Base-by-base conservation (phyloP, 2,113 vertebrate species). In the Sebastes schlegelii region DNA sequence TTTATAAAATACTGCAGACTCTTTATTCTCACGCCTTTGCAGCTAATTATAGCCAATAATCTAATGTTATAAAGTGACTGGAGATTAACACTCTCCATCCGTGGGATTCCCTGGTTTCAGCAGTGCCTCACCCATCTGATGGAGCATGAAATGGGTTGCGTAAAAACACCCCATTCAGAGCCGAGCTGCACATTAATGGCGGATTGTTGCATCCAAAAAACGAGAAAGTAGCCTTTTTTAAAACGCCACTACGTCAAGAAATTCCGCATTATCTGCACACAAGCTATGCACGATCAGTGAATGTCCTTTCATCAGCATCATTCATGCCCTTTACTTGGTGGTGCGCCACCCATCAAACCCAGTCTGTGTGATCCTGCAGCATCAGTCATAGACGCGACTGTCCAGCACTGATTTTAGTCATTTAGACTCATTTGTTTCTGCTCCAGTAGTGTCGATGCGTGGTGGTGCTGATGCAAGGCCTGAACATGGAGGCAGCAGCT, bases 41-140 rank as follows among this genome's bases (percentile, higher is more conserved):
- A 17, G 66, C 46, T 52, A 42, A 76, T 85, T 58, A 69, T 2
- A 46, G 49, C 10, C 17, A 79, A 21, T 57, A 54, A 70, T 65
- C 2, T 12, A 16, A 48, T 43, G 5, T 19, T 14, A 12, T 19
- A 2, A 48, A 62, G 52, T 8, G 10, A 19, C 13, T 12, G 5
- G 57, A 72, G 49, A 68, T 77, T 17, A 79, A 16, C 45, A 4
- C 12, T n/a, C 42, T 19, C 10, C 26, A 54, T 78, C 34, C 19
- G 45, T 43, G 86, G 75, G 88, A 77, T 85, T 63, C 80, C 86
- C 82, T 77, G 54, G 10, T 83, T 72, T 48, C 54, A 69, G 87
- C 87, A 80, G 88, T 52, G 90, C 92, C 94, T 93, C 94, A 86
- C 90, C 92, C 89, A 62, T 66, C 51, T 70, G 84, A 90, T 90